A percentile compares a stretch with the other conserved stretches of the same genome.
phyloP scores from a whole-genome alignment of 2,797 vertebrate species.

The Echeneis naucrates region DNA sequence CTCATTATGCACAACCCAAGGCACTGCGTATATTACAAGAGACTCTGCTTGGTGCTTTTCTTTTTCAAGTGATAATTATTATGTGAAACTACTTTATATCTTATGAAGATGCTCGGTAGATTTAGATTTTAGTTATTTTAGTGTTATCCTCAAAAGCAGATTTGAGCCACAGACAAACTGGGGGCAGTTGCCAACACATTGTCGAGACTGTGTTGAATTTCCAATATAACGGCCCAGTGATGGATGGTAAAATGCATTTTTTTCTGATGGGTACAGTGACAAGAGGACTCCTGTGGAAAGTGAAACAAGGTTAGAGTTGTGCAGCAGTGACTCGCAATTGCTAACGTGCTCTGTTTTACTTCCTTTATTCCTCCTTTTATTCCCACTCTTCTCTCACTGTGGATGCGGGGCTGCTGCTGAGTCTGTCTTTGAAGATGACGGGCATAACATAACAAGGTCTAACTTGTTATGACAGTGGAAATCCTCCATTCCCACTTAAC shows the following conservation, averaged over 20 bases:
- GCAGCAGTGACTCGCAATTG: conserved; percentile 62
- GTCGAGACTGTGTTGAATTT: conserved; percentile 32
- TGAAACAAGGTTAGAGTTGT: conserved; percentile 53
- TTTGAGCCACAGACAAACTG: conserved; percentile 23
- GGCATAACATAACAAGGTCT: conserved; percentile 63
- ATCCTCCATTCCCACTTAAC: conserved; percentile 51
- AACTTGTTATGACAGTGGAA: conserved; percentile 68
- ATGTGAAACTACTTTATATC: conserved; percentile 19
- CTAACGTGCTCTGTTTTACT: conserved; percentile 62
- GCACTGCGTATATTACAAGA: conserved; percentile 51
- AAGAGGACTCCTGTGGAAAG: conserved; percentile 36
- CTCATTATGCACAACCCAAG: conserved; percentile 42
- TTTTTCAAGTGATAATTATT: conserved; percentile 48
- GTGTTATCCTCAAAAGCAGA: conserved; percentile 12
- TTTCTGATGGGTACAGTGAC: conserved; percentile 29
- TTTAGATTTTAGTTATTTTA: conserved; percentile 28
- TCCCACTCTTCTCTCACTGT: conserved; percentile 41
- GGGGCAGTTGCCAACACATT: conserved; percentile 11
- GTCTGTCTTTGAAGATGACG: conserved; percentile 68
- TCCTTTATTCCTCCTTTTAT: conserved; percentile 55
- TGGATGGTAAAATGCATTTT: conserved; percentile 43
- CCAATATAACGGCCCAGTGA: conserved; percentile 17
- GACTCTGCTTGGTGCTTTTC: conserved; percentile 19
- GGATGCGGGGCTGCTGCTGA: conserved; percentile 40
- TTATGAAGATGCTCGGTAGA: conserved; percentile 24